These are phyloP conservation scores for Psittacula echo DNA, from an alignment of 2,797 vertebrate genomes.

Conservation along the genomic window DNA sequence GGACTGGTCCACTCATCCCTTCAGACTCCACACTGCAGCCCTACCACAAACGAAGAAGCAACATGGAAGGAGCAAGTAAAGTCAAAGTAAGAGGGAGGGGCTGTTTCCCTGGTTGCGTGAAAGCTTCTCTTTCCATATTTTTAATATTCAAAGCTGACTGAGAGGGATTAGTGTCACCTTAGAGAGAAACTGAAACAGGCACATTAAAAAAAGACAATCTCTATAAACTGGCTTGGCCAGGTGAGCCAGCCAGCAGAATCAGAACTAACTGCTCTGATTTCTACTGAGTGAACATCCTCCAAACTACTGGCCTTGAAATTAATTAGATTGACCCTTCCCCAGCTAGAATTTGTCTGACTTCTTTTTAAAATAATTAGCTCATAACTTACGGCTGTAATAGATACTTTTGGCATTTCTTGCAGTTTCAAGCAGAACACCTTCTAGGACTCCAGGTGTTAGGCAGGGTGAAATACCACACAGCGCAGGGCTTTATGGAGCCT, in stretches of 20 bases:
- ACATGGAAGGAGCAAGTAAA: background rate
- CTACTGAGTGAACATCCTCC: background rate
- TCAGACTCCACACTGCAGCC: fast-evolving
- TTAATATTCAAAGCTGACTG: background rate
- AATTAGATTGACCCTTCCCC: background rate
- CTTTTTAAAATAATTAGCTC: background rate
- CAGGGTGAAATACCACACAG: background rate
- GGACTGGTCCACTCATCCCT: too few relatives aligned
- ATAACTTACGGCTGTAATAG: background rate
- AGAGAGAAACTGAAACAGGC: background rate
- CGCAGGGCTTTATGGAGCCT: background rate
- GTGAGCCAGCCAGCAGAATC: background rate
- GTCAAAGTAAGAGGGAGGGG: background rate
- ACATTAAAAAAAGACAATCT: too few relatives aligned
- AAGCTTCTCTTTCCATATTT: background rate
- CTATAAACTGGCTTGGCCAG: background rate
- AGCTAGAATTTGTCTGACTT: background rate
- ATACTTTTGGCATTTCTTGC: background rate
- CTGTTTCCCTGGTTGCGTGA: background rate
- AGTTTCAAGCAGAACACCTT: background rate
- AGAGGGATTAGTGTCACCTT: background rate
- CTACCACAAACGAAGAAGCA: background rate
- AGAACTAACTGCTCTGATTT: background rate
- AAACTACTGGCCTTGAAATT: background rate
- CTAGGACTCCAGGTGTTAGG: background rate